phyloP scores from a whole-genome alignment of 1,140 invertebrate genomes.

The Andrena cerasifolii region DNA sequence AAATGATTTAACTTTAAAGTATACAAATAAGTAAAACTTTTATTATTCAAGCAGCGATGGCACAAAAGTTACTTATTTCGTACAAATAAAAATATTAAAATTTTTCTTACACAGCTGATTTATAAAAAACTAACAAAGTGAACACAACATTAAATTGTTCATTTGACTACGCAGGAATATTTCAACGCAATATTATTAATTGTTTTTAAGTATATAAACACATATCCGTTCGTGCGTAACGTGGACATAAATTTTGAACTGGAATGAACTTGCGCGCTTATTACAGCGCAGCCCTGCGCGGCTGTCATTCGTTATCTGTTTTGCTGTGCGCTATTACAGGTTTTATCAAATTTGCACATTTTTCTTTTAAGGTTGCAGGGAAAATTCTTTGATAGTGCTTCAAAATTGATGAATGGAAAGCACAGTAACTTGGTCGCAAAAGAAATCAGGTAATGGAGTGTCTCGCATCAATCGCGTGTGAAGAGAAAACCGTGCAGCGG shows the following conservation, averaged over 20 bases:
- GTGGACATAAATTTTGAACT: conserved; percentile 9
- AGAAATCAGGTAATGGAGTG: conserved; percentile 66
- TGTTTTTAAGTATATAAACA: too few relatives aligned
- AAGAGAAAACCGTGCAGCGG: conserved; percentile 42
- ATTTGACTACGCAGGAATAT: too few relatives aligned
- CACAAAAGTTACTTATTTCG: too few relatives aligned
- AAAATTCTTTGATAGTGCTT: not conserved
- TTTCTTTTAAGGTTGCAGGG: not conserved
- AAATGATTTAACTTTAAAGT: too few relatives aligned
- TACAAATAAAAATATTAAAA: too few relatives aligned
- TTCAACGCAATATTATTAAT: too few relatives aligned
- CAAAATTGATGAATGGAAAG: conserved; percentile 22
- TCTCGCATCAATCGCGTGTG: conserved; percentile 34
- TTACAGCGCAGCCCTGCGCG: not conserved
- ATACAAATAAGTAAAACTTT: not conserved
- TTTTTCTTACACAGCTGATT: too few relatives aligned
- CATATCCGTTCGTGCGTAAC: too few relatives aligned
- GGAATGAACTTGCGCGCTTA: conserved; percentile 17
- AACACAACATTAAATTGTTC: too few relatives aligned
- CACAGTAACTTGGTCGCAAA: conserved; percentile 11
- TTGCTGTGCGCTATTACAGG: conserved; percentile 9
- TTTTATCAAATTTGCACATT: conserved; percentile 29
- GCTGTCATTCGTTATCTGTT: conserved; percentile 47
- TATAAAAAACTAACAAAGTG: too few relatives aligned
- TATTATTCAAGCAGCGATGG: too few relatives aligned